Percentiles rank a stretch among this genome's conserved stretches.
Evolutionary conservation across 2,888 invertebrate species (phyloP).

Genomic region (Eilema depressum): DNA sequence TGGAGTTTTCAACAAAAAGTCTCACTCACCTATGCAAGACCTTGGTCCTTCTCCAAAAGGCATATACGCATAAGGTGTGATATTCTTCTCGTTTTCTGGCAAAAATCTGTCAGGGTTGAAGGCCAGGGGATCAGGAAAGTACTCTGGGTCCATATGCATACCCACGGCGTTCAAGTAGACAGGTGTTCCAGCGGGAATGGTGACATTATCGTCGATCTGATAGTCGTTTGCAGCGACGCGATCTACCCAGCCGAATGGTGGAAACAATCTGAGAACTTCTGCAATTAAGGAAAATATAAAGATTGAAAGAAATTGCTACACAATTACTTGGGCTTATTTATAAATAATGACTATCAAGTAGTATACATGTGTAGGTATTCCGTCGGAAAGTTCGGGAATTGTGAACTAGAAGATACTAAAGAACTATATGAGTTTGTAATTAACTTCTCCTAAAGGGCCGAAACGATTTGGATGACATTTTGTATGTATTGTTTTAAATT

Average conservation of each 20-base stretch:
- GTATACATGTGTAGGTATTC: too few relatives aligned
- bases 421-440: too few relatives aligned
- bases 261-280: slow-evolving; percentile 38
- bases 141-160: slow-evolving; percentile 74
- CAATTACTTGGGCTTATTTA: too few relatives aligned
- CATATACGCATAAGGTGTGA: slow-evolving; percentile 66
- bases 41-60: slow-evolving; percentile 88
- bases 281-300: not conserved
- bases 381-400: too few relatives aligned
- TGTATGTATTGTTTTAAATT: too few relatives aligned
- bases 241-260: slow-evolving; percentile 68
- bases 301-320: too few relatives aligned
- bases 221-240: slow-evolving; percentile 59
- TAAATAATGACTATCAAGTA: too few relatives aligned
- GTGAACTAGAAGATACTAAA: too few relatives aligned
- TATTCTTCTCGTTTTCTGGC: slow-evolving; percentile 82
- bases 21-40: slow-evolving; percentile 85
- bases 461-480: too few relatives aligned
- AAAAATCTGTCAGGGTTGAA: slow-evolving; percentile 87
- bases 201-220: slow-evolving; percentile 61
- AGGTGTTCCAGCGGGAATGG: slow-evolving; percentile 60
- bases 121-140: slow-evolving; percentile 82
- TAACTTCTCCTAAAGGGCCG: too few relatives aligned
- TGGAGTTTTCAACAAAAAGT: not conserved
- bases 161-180: slow-evolving; percentile 62